phyloP scores from a whole-genome alignment of 2,797 vertebrate species.

The Macropodus opercularis region DNA sequence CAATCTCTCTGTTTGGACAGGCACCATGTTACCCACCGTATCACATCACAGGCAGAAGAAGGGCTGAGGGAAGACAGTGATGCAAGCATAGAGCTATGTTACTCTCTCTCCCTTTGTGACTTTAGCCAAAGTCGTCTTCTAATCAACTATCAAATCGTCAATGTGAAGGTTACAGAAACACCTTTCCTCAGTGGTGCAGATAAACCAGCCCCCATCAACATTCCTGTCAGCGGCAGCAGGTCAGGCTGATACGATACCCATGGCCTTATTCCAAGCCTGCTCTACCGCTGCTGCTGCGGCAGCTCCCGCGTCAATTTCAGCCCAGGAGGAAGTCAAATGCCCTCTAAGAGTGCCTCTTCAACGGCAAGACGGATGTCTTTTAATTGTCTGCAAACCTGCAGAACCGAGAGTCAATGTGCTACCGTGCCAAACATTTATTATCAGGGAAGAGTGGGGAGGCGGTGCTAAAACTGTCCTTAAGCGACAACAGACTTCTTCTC shows the following conservation, averaged over 20 bases:
- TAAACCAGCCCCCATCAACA: conserved; percentile 69
- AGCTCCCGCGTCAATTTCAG: conserved; percentile 41
- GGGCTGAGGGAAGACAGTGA: conserved; percentile 43
- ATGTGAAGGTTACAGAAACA: conserved; percentile 64
- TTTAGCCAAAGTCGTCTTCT: conserved; percentile 70
- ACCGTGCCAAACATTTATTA: conserved; percentile 25
- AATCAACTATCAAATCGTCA: conserved; percentile 69
- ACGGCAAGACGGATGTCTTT: conserved; percentile 36
- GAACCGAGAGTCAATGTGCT: conserved; percentile 14
- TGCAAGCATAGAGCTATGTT: conserved; percentile 12
- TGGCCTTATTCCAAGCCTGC: conserved; percentile 67
- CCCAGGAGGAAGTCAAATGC: conserved; percentile 47
- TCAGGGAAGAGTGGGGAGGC: conserved; percentile 9
- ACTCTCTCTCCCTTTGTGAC: conserved; percentile 42
- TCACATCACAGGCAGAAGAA: conserved; percentile 20
- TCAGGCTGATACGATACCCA: conserved; percentile 52
- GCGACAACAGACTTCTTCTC: conserved; percentile 16
- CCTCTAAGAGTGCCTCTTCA: conserved; percentile 51
- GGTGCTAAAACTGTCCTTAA: conserved; percentile 11
- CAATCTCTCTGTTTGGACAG: conserved; percentile 48
- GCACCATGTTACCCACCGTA: conserved; percentile 8
- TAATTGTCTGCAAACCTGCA: conserved; percentile 52
- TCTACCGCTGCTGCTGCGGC: conserved; percentile 20
- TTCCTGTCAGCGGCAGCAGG: conserved; percentile 65
- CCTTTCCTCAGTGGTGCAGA: conserved; percentile 54